A percentile compares a stretch with the other conserved stretches of the same genome.
phyloP scores from a whole-genome alignment of 2,888 invertebrate species.

The Drosophila paracracens region DNA sequence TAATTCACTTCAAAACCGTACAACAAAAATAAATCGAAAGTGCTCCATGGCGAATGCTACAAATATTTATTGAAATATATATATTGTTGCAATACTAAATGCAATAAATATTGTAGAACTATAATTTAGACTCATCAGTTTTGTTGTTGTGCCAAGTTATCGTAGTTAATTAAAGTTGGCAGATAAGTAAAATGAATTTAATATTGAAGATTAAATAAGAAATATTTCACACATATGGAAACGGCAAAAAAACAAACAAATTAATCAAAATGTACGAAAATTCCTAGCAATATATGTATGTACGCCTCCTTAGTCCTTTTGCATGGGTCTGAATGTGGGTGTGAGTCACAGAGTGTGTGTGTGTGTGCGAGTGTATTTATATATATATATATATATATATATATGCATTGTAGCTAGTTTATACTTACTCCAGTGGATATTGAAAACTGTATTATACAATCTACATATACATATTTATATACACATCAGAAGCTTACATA shows the following conservation, averaged over 20 bases:
- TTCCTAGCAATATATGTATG: constrained; percentile 53
- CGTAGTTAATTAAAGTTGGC: constrained; percentile 52
- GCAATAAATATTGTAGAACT: constrained; percentile 13
- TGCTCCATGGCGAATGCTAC: constrained; percentile 13
- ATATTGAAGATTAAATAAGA: constrained; percentile 7
- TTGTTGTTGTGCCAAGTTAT: constrained; percentile 44
- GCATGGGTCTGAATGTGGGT: constrained; percentile 13
- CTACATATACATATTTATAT: constrained; percentile 30
- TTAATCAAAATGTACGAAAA: constrained; percentile 59
- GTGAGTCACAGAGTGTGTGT: constrained; percentile 19
- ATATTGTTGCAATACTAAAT: constrained; percentile 1
- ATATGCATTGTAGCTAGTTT: constrained; percentile 39
- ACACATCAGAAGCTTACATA: constrained; percentile 31
- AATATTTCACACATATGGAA: constrained; percentile 16
- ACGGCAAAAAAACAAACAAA: constrained; percentile 4
- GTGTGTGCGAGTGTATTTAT: constrained; percentile 18
- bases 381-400: constrained; percentile 5
- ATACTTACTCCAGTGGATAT: constrained; percentile 34
- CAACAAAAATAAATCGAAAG: constrained; percentile 8
- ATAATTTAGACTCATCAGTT: constrained; percentile 40
- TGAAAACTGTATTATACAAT: constrained; percentile 52
- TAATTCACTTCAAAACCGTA: background rate
- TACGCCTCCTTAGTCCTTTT: constrained; percentile 37
- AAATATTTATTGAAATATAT: constrained; percentile 8
- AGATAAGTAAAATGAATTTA: constrained; percentile 43